These are phyloP conservation scores for Picus viridis DNA, from an alignment of 2,797 vertebrate species.

Conservation along the genomic window DNA sequence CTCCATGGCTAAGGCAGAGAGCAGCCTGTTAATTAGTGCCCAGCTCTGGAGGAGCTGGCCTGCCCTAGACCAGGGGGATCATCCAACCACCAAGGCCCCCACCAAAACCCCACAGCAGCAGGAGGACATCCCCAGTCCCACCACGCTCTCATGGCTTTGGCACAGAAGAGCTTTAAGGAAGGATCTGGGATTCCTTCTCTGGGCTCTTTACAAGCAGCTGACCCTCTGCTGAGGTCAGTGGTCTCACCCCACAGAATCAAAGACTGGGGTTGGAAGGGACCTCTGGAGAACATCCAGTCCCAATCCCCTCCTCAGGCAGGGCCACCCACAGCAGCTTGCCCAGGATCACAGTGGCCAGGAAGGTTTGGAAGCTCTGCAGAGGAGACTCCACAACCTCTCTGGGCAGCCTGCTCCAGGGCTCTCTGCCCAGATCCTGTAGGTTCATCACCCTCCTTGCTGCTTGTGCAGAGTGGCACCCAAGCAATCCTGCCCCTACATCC, in stretches of 20 bases:
- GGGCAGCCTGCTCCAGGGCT: too few relatives aligned
- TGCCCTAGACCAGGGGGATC: neutral
- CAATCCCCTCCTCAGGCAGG: too few relatives aligned
- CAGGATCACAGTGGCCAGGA: too few relatives aligned
- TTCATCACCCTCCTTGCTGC: too few relatives aligned
- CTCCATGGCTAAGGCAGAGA: constrained; percentile 76
- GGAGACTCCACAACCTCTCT: neutral
- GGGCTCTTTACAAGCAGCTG: neutral
- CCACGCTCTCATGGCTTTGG: fast-evolving
- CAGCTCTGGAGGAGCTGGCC: neutral
- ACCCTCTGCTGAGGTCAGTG: neutral
- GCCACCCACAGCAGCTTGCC: too few relatives aligned
- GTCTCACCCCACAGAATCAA: too few relatives aligned
- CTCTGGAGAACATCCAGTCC: too few relatives aligned
- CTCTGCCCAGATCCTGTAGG: too few relatives aligned
- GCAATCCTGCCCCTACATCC: too few relatives aligned
- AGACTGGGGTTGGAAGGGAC: neutral
- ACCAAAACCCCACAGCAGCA: neutral
- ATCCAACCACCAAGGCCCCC: neutral
- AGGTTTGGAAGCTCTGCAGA: too few relatives aligned
- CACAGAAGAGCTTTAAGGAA: neutral
- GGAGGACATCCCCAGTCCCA: neutral
- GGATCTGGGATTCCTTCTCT: neutral
- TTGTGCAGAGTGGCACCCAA: too few relatives aligned
- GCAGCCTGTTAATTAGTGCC: neutral